Conservation (phyloP, 1,140 invertebrate genomes). For the Apis cerana region DNA sequence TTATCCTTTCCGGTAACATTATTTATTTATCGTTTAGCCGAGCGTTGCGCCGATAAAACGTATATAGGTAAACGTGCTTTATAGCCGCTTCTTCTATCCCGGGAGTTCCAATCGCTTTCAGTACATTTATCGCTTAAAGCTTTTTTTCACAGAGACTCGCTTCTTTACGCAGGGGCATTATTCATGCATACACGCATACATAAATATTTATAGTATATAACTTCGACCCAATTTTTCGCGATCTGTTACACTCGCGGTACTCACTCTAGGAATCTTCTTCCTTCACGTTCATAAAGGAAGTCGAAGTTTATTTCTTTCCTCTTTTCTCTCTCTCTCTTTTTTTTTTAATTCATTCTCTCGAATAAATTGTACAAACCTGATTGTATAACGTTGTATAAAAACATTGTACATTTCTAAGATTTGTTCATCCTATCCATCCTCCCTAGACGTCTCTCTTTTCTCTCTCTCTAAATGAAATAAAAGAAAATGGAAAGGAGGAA, state of each 20-base stretch:
- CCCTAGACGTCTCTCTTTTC: background rate
- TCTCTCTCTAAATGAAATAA: background rate
- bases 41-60: slow-evolving; percentile 34
- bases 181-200: slow-evolving; percentile 34
- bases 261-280: slow-evolving; percentile 14
- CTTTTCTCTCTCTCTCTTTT: background rate
- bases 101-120: slow-evolving; percentile 40
- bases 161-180: slow-evolving; percentile 49
- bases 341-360: background rate
- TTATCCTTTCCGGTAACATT: slow-evolving; percentile 6
- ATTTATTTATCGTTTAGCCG: slow-evolving; percentile 29
- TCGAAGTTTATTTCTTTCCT: background rate
- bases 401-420: background rate
- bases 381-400: background rate
- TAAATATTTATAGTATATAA: slow-evolving; percentile 13
- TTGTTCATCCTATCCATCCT: background rate
- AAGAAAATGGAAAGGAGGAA: background rate
- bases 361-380: background rate
- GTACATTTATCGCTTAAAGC: slow-evolving; percentile 45
- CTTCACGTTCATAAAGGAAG: background rate
- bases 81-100: slow-evolving; percentile 47
- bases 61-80: slow-evolving; percentile 42
- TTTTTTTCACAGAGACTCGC: slow-evolving; percentile 48
- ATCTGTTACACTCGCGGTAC: slow-evolving; percentile 24
- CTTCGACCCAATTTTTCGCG: slow-evolving; percentile 9